Percentiles rank a stretch among this genome's conserved stretches.
phyloP scores from a whole-genome alignment of 2,797 vertebrate species.

The Mormyrops attenuatus region DNA sequence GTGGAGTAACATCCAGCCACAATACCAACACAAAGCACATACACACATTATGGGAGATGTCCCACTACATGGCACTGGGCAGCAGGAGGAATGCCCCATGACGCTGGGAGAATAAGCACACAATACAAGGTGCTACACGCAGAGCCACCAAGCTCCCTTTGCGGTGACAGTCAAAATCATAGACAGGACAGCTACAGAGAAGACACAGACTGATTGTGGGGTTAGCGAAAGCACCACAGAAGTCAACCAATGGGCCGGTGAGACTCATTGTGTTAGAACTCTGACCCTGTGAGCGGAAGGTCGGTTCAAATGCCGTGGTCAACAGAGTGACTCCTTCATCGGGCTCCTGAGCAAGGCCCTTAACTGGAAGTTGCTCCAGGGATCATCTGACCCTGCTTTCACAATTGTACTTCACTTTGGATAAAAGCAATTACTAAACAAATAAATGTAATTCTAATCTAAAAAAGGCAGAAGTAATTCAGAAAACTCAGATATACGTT shows the following conservation, averaged over 20 bases:
- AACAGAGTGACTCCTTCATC: background rate
- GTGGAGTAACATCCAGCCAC: background rate
- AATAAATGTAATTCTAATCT: background rate
- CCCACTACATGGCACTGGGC: background rate
- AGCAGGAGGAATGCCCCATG: background rate
- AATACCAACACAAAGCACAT: background rate
- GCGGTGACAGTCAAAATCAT: background rate
- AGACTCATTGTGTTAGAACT: no score
- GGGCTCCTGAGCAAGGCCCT: background rate
- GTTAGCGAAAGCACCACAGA: background rate
- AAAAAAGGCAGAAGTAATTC: background rate
- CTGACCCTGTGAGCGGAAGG: no score
- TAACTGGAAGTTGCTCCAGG: background rate
- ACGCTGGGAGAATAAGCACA: background rate
- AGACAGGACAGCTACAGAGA: background rate
- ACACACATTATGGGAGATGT: background rate
- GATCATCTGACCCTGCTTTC: background rate
- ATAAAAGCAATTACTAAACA: background rate
- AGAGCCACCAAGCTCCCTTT: background rate
- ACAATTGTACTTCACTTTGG: background rate
- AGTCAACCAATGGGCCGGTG: background rate
- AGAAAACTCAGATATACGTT: background rate
- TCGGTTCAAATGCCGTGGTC: background rate
- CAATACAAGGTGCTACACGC: background rate
- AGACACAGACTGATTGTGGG: background rate